phyloP scores from a whole-genome alignment of 1,140 invertebrate species.

The Leptopilina clavipes region DNA sequence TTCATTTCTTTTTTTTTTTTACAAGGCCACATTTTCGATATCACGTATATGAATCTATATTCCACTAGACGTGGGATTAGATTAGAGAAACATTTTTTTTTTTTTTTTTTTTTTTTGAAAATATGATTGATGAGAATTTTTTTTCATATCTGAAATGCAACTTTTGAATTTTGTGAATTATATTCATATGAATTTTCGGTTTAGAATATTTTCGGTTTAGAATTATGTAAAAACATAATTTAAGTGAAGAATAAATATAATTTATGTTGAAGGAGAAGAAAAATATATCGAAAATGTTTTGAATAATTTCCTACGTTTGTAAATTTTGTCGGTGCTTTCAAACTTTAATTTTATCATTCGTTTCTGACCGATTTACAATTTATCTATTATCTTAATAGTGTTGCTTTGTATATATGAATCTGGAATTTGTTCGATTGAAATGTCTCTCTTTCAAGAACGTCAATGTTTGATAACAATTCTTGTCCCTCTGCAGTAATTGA shows the following conservation, averaged over 20 bases:
- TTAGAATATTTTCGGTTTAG: background rate
- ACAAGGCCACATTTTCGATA: slow-evolving; percentile 15
- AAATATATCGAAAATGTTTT: background rate
- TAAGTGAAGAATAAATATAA: background rate
- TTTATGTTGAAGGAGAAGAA: too few species aligned
- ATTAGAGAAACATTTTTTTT: background rate
- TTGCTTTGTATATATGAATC: background rate
- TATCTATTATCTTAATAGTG: slow-evolving; percentile 29
- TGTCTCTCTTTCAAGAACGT: background rate
- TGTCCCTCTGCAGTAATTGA: background rate
- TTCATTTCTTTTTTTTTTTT: slow-evolving; percentile 12
- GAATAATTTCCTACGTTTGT: slow-evolving; percentile 1
- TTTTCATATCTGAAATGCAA: background rate
- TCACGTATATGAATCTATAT: background rate
- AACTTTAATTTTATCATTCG: slow-evolving; percentile 4
- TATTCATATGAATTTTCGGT: background rate
- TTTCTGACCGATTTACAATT: background rate
- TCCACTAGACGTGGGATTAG: slow-evolving; percentile 7
- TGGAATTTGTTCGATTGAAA: slow-evolving; percentile 32
- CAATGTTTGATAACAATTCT: background rate
- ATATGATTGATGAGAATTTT: slow-evolving; percentile 6
- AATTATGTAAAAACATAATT: too few species aligned
- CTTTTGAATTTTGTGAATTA: background rate
- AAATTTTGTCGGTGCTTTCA: slow-evolving; percentile 15
- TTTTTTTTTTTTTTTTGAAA: background rate